Evolutionary conservation across 2,113 vertebrate genomes (phyloP).

Genomic region (Chloroceryle aenea): DNA sequence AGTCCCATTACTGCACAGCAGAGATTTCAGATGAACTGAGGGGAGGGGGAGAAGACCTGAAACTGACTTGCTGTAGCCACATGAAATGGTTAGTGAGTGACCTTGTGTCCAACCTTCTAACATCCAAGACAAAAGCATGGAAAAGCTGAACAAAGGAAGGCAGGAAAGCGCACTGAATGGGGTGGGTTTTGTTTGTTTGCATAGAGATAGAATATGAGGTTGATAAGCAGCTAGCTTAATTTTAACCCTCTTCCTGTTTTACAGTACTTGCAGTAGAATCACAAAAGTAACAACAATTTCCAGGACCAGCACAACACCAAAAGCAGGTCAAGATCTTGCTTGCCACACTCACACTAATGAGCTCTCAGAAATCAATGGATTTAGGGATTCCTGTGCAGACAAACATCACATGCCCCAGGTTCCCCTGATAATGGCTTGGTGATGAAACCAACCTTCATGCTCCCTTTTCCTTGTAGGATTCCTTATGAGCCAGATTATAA

Average conservation of each 20-base stretch:
- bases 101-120: background rate
- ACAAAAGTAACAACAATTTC: background rate
- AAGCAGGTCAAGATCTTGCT: background rate
- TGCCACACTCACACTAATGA: background rate
- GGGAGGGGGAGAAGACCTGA: constrained; percentile 1
- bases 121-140: constrained; percentile 37
- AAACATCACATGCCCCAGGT: background rate
- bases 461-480: background rate
- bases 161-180: background rate
- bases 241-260: background rate
- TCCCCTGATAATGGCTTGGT: background rate
- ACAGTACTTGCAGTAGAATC: background rate
- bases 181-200: background rate
- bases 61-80: background rate
- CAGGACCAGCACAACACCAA: background rate
- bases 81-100: constrained; percentile 3
- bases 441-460: background rate
- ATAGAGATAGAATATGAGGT: background rate
- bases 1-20: background rate
- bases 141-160: constrained; percentile 8
- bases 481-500: background rate
- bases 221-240: background rate
- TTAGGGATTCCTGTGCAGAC: background rate
- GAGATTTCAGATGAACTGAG: constrained; percentile 34
- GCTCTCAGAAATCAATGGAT: background rate